These are phyloP conservation scores for Dasyurus viverrinus DNA, from an alignment of 2,113 vertebrate genomes.

Conservation along the genomic window DNA sequence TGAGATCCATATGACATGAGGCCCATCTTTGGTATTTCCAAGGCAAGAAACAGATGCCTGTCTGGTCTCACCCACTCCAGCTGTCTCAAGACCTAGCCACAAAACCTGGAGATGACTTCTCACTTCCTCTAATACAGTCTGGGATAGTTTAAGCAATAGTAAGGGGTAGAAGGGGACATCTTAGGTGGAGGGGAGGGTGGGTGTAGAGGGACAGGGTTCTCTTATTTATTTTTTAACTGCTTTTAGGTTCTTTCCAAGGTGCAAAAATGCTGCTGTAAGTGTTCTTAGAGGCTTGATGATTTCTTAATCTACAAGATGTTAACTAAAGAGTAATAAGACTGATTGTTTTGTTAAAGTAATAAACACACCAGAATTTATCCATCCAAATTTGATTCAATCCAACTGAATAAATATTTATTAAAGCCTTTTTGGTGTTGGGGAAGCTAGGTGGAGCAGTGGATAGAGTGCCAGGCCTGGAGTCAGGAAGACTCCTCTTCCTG, in stretches of 20 bases:
- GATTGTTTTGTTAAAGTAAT: neutral
- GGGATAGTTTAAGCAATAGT: slow-evolving; percentile 43
- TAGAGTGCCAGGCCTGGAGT: neutral
- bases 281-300: slow-evolving; percentile 76
- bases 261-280: slow-evolving; percentile 79
- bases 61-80: neutral
- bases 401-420: neutral
- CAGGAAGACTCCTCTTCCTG: neutral
- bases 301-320: slow-evolving; percentile 72
- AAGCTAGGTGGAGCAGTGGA: neutral
- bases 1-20: neutral
- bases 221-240: slow-evolving; percentile 74
- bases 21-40: slow-evolving; percentile 2
- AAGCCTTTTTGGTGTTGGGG: neutral
- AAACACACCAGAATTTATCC: neutral
- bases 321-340: neutral
- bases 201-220: neutral
- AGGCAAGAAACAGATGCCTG: rapidly evolving
- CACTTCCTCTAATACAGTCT: neutral
- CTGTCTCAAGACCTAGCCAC: neutral
- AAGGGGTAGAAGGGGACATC: neutral
- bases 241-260: slow-evolving; percentile 73
- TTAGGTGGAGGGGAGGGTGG: neutral
- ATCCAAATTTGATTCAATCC: neutral
- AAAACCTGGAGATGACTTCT: slow-evolving; percentile 30